phyloP scores from a whole-genome alignment of 2,888 invertebrate species.

The Hipparchia semele region DNA sequence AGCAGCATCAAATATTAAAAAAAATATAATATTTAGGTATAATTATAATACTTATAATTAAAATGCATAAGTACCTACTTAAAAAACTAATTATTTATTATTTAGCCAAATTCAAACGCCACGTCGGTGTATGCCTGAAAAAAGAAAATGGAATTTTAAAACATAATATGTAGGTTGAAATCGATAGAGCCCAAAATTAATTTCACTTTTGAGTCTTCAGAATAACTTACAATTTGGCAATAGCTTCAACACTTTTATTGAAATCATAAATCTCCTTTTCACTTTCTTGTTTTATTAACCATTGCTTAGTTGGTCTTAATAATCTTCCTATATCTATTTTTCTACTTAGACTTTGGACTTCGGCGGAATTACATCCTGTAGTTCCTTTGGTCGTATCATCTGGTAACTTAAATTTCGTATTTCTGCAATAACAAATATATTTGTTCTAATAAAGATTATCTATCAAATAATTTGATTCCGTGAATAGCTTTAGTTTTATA shows the following conservation, averaged over 20 bases:
- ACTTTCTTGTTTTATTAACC: constrained; percentile 52
- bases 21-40: no score
- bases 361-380: not conserved
- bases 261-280: constrained; percentile 25
- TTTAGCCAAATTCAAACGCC: constrained; percentile 21
- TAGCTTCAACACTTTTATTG: constrained; percentile 47
- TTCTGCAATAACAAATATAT: not conserved
- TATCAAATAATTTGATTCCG: no score
- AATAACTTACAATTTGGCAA: constrained; percentile 59
- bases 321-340: constrained; percentile 25
- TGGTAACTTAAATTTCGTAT: not conserved
- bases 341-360: not conserved
- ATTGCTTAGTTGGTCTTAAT: constrained; percentile 59
- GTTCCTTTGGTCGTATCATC: not conserved
- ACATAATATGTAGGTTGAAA: not conserved
- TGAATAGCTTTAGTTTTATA: no score
- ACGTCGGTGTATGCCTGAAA: constrained; percentile 41
- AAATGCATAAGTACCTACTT: no score
- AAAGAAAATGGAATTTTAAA: constrained; percentile 17
- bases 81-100: not conserved
- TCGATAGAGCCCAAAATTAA: not conserved
- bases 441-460: no score
- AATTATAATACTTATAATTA: no score
- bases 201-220: constrained; percentile 3
- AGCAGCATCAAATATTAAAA: no score